Conservation (phyloP, 1,140 invertebrate species). For the Ladona fulva region DNA sequence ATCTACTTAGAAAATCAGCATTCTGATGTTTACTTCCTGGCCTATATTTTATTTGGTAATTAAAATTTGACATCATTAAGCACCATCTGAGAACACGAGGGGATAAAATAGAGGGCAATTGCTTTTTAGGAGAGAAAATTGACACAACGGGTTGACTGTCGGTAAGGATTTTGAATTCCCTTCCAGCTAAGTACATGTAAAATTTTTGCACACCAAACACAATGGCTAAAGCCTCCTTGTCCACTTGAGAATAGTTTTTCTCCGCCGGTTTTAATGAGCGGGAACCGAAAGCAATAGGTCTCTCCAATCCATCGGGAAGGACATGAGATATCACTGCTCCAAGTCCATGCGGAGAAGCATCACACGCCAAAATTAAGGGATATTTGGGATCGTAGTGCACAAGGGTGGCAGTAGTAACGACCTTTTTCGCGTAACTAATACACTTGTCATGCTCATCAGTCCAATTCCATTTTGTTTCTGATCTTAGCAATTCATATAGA, state of each 20-base stretch:
- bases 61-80: not conserved
- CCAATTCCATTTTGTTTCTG: no score
- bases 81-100: not conserved
- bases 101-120: not conserved
- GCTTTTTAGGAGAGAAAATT: constrained; percentile 33
- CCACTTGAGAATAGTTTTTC: constrained; percentile 40
- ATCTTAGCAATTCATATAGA: no score
- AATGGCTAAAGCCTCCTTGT: constrained; percentile 45
- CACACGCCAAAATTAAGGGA: not conserved
- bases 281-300: constrained; percentile 38
- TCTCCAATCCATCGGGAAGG: constrained; percentile 24
- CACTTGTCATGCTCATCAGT: no score
- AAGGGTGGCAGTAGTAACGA: no score
- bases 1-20: no score
- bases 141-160: constrained; percentile 41
- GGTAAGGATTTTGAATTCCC: constrained; percentile 37
- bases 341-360: not conserved
- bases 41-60: not conserved
- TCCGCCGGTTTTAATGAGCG: constrained; percentile 35
- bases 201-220: constrained; percentile 44
- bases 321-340: not conserved
- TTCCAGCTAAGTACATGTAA: constrained; percentile 40
- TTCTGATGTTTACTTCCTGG: not conserved
- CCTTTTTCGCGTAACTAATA: no score
- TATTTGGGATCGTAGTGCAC: not conserved